Evolutionary conservation across 1,140 invertebrate genomes (phyloP).

Genomic region (Polyergus mexicanus): DNA sequence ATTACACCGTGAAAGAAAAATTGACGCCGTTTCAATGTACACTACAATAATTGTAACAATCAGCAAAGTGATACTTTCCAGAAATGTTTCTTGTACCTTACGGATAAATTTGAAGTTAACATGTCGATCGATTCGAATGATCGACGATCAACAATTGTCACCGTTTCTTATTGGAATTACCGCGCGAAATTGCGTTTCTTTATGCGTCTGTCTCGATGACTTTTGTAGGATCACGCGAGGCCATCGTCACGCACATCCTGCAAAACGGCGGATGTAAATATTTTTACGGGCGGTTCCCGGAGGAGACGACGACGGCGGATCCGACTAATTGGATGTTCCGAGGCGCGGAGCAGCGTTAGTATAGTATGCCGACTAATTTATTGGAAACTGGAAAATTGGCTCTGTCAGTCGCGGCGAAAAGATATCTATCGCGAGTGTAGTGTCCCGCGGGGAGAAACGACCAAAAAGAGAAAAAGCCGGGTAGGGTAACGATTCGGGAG

Average conservation of each 20-base stretch:
- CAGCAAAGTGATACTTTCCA: slow-evolving; percentile 17
- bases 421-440: slow-evolving; percentile 35
- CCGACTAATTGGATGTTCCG: slow-evolving; percentile 40
- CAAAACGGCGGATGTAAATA: slow-evolving; percentile 60
- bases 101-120: neutral
- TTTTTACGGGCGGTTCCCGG: slow-evolving; percentile 49
- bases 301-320: slow-evolving; percentile 5
- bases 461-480: neutral
- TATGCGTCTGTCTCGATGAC: neutral
- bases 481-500: neutral
- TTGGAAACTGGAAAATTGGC: slow-evolving; percentile 23
- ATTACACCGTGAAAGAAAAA: slow-evolving; percentile 31
- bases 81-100: neutral
- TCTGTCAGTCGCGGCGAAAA: slow-evolving; percentile 24
- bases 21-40: neutral
- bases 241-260: slow-evolving; percentile 68
- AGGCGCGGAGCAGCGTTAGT: slow-evolving; percentile 5
- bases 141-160: neutral
- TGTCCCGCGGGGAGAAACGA: neutral
- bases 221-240: neutral
- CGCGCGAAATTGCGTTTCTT: slow-evolving; percentile 35
- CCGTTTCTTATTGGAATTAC: slow-evolving; percentile 50
- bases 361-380: slow-evolving; percentile 23
- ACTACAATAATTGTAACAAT: slow-evolving; percentile 7
- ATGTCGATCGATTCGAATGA: neutral